These are phyloP conservation scores for Tenualosa ilisha DNA, from an alignment of 2,797 vertebrate species.

Conservation along the genomic window DNA sequence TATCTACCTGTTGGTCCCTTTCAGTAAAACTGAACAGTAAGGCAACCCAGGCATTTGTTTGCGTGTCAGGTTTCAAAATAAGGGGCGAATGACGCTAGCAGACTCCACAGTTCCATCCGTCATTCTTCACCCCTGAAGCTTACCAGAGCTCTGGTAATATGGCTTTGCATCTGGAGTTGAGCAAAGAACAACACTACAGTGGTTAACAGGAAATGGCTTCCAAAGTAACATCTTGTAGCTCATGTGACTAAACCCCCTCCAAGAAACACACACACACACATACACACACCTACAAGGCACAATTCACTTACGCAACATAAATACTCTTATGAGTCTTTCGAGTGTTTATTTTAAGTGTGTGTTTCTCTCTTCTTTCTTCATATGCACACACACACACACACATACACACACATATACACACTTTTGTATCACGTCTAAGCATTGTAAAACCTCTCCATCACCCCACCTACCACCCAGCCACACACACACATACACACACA, in stretches of 20 bases:
- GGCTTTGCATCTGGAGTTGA: neutral
- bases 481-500: conserved; percentile 5
- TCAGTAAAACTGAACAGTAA: neutral
- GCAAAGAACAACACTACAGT: neutral
- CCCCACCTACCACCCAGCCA: neutral
- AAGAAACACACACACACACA: neutral
- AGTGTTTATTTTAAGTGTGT: neutral
- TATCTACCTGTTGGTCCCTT: neutral
- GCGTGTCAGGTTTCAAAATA: neutral
- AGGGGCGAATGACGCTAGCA: neutral
- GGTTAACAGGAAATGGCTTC: neutral
- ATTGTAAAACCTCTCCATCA: neutral
- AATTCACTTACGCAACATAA: neutral
- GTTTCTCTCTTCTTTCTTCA: neutral
- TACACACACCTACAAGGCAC: neutral
- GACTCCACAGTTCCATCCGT: neutral
- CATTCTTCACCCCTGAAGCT: neutral
- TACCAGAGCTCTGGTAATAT: neutral
- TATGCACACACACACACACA: too few species aligned
- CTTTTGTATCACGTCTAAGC: neutral
- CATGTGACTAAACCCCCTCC: neutral
- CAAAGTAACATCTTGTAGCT: neutral
- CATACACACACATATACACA: neutral
- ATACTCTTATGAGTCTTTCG: neutral
- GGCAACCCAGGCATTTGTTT: neutral